Percentiles rank a stretch among this genome's conserved stretches.
These are phyloP conservation scores for Petrosia ficiformis DNA, from an alignment of 37 sponge, comb jelly and placozoan species.

Conservation along the genomic window DNA sequence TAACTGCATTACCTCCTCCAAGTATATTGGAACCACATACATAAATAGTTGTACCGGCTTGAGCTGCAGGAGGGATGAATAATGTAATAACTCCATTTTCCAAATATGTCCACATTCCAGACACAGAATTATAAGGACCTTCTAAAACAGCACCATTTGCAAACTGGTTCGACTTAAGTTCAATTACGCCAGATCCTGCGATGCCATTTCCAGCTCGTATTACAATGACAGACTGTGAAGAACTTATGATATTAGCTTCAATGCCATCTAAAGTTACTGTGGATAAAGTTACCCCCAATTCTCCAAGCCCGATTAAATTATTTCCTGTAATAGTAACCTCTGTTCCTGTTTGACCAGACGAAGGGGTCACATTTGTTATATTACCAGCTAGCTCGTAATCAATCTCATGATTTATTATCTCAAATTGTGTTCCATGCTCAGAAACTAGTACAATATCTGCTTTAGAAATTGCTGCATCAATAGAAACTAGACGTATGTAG, in stretches of 20 bases:
- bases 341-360: conserved; percentile 68
- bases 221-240: conserved; percentile 8
- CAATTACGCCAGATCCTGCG: background rate
- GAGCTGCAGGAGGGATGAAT: conserved; percentile 51
- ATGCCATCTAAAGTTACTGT: conserved; percentile 24
- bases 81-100: conserved; percentile 38
- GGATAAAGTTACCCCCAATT: background rate
- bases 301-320: conserved; percentile 35
- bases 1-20: conserved; percentile 43
- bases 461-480: background rate
- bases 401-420: background rate
- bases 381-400: conserved; percentile 13
- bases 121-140: conserved; percentile 38
- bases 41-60: background rate
- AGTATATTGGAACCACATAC: conserved; percentile 47
- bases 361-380: conserved; percentile 36
- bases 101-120: conserved; percentile 43
- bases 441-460: conserved; percentile 30
- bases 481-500: conserved; percentile 5
- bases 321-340: conserved; percentile 47
- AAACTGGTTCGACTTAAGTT: conserved; percentile 42
- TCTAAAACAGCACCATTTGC: background rate
- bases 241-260: conserved; percentile 5
- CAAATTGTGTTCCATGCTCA: conserved; percentile 17
- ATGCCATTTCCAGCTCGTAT: conserved; percentile 22